Percentiles rank a stretch among this genome's conserved stretches.
phyloP scores from a whole-genome alignment of 2,888 invertebrate genomes.

The Acanthococcus lagerstroemiae region DNA sequence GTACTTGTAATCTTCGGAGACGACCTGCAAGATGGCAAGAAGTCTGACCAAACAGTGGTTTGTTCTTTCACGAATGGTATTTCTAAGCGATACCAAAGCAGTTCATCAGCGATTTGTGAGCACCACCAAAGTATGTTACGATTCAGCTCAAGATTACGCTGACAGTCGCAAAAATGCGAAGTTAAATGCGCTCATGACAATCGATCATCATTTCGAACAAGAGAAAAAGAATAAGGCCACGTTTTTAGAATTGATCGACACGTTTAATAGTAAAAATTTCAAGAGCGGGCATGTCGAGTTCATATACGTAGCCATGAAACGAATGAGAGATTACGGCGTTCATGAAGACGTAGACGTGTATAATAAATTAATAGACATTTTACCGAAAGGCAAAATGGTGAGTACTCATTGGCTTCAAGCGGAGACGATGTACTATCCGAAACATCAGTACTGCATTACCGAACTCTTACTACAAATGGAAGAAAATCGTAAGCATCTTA shows the following conservation, averaged over 20 bases:
- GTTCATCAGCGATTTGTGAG: no score
- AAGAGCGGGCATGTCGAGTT: slow-evolving; percentile 82
- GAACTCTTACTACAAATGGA: slow-evolving; percentile 92
- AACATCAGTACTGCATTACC: slow-evolving; percentile 90
- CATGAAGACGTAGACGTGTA: slow-evolving; percentile 77
- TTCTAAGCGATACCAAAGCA: no score
- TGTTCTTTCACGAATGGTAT: no score
- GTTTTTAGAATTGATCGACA: slow-evolving; percentile 40
- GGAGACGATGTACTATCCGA: slow-evolving; percentile 87
- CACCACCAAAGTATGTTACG: no score
- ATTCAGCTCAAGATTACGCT: no score
- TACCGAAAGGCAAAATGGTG: slow-evolving; percentile 82
- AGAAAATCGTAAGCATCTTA: slow-evolving; percentile 57
- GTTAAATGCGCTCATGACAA: background rate
- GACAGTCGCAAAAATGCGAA: background rate
- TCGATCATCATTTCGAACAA: slow-evolving; percentile 20
- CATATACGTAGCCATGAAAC: slow-evolving; percentile 75
- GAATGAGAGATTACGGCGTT: slow-evolving; percentile 83
- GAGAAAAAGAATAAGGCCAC: slow-evolving; percentile 32
- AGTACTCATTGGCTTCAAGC: slow-evolving; percentile 72
- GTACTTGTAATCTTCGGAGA: no score
- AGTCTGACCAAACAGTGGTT: no score
- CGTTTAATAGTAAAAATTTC: slow-evolving; percentile 24
- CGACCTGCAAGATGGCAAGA: no score
- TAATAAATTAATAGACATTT: slow-evolving; percentile 69